These are phyloP conservation scores for Brachyhypopomus gauderio DNA, from an alignment of 2,113 vertebrate genomes.

Conservation along the genomic window DNA sequence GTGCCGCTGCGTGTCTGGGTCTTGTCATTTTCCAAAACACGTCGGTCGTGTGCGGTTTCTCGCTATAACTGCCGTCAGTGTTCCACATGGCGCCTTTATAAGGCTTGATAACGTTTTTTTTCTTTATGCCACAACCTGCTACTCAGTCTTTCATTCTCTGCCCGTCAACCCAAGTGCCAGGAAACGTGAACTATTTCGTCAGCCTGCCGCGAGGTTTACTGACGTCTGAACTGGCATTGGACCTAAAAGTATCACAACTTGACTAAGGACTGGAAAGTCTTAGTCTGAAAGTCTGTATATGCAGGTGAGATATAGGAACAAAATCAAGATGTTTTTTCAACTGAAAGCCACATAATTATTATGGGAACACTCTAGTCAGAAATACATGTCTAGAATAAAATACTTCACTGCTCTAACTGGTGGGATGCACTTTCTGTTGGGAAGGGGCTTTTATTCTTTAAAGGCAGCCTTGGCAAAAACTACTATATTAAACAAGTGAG, in stretches of 20 bases:
- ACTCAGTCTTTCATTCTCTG: not conserved
- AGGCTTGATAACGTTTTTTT: not conserved
- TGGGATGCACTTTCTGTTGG: slow-evolving; percentile 9
- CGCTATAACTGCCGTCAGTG: not conserved
- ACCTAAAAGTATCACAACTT: not conserved
- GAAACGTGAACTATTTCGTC: not conserved
- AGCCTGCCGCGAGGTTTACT: not conserved
- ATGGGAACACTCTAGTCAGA: not conserved
- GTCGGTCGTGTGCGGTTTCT: slow-evolving; percentile 5
- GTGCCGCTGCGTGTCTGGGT: not conserved
- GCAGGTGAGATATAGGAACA: not conserved
- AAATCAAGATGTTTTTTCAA: not conserved
- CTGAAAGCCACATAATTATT: no score
- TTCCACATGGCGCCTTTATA: not conserved
- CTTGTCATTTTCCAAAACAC: slow-evolving; percentile 3
- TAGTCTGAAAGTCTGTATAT: not conserved
- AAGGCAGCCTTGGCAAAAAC: not conserved
- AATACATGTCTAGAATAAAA: slow-evolving; percentile 5
- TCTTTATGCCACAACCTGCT: not conserved
- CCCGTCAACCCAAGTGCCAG: not conserved
- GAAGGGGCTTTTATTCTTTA: not conserved
- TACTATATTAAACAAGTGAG: not conserved
- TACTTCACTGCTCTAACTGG: not conserved
- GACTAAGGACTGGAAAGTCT: not conserved
- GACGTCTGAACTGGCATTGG: not conserved